A percentile compares a stretch with the other conserved stretches of the same genome.
Evolutionary conservation across 2,888 invertebrate genomes (phyloP).

Genomic region (Drosophila formosana): DNA sequence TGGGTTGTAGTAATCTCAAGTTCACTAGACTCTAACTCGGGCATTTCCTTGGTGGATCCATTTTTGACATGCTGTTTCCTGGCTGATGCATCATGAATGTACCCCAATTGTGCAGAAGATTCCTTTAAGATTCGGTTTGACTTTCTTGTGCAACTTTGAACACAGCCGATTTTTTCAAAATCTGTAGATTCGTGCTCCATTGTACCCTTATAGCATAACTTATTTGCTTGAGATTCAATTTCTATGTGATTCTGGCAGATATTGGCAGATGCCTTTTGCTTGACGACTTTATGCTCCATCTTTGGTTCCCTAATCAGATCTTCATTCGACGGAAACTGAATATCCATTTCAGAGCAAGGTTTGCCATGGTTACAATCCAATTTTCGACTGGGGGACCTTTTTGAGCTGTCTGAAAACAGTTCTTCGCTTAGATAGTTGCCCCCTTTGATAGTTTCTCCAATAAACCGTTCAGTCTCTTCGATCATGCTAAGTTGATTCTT

Average conservation of each 20-base stretch:
- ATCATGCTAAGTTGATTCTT: slow-evolving; percentile 41
- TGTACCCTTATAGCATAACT: background rate
- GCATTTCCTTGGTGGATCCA: background rate
- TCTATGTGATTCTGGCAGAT: too few species aligned
- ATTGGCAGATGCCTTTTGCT: background rate
- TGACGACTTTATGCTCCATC: background rate
- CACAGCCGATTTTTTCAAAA: background rate
- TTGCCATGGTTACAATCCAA: background rate
- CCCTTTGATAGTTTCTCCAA: slow-evolving; percentile 29
- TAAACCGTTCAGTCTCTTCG: slow-evolving; percentile 54
- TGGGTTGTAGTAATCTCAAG: background rate
- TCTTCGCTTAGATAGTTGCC: slow-evolving; percentile 4
- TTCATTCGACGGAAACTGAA: background rate
- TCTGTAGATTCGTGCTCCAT: slow-evolving; percentile 8
- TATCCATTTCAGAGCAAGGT: slow-evolving; percentile 9
- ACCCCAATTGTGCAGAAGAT: background rate
- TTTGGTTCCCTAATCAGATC: background rate
- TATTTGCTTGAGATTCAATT: background rate
- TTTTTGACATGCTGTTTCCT: background rate
- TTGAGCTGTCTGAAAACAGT: background rate
- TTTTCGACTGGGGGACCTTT: slow-evolving; percentile 3
- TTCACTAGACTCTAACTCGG: slow-evolving; percentile 11
- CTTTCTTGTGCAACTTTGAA: background rate
- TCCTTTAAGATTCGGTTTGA: background rate
- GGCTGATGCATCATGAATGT: background rate